Conservation (phyloP, 2,888 invertebrate genomes). For the Dione vanillae region DNA sequence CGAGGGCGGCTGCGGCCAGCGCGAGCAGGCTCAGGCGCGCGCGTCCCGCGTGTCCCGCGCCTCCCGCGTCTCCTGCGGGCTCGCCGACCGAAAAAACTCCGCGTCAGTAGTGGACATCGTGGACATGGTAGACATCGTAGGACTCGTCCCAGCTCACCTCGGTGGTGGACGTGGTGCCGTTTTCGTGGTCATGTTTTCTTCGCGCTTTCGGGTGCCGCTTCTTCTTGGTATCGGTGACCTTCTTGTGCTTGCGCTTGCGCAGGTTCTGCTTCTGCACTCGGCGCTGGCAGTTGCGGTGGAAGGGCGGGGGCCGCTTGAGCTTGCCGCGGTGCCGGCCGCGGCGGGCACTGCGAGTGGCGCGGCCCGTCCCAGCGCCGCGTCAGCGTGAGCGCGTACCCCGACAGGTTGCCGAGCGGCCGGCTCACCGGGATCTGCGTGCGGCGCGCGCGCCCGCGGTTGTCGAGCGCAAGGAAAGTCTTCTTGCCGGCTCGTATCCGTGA, state of each 20-base stretch:
- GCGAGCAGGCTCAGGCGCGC: constrained; percentile 79
- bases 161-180: constrained; percentile 78
- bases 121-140: constrained; percentile 78
- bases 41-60: constrained; percentile 62
- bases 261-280: constrained; percentile 77
- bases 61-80: constrained; percentile 84
- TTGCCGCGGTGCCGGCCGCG: constrained; percentile 75
- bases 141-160: constrained; percentile 80
- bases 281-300: constrained; percentile 76
- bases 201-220: constrained; percentile 83
- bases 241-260: constrained; percentile 80
- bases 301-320: constrained; percentile 73
- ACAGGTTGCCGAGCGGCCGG: constrained; percentile 88
- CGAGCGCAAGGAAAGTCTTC: constrained; percentile 91
- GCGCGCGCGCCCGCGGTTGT: constrained; percentile 88
- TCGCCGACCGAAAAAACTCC: constrained; percentile 84
- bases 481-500: constrained; percentile 87
- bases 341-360: constrained; percentile 68
- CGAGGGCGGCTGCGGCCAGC: constrained; percentile 79
- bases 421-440: constrained; percentile 88
- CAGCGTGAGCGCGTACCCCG: constrained; percentile 88
- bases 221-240: constrained; percentile 78
- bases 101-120: constrained; percentile 70
- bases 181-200: constrained; percentile 77
- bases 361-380: constrained; percentile 71